Evolutionary conservation across 2,113 vertebrate species (phyloP).

Genomic region (Cyanocitta stelleri): DNA sequence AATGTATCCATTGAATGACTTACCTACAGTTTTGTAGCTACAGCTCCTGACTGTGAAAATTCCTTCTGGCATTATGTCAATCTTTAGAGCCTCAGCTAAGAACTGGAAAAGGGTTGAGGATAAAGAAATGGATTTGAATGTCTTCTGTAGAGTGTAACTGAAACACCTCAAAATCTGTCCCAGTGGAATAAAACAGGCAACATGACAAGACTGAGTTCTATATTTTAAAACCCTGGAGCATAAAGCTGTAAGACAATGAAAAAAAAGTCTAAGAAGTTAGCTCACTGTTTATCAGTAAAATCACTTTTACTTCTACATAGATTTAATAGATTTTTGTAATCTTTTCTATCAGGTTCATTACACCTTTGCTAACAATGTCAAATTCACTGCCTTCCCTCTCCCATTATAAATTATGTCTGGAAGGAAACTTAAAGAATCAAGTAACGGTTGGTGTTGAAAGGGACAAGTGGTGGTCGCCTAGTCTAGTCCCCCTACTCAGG

Average conservation of each 20-base stretch:
- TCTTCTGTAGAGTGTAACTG: neutral
- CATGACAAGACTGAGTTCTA: neutral
- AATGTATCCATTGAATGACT: neutral
- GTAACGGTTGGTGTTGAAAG: neutral
- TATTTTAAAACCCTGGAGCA: neutral
- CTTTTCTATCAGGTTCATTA: neutral
- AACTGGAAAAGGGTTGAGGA: neutral
- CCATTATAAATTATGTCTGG: neutral
- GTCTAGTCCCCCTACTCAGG: neutral
- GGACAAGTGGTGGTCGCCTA: neutral
- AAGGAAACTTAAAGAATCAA: neutral
- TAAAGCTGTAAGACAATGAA: neutral
- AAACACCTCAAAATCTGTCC: neutral
- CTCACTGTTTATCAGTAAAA: neutral
- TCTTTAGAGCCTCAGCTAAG: neutral
- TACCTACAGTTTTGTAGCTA: neutral
- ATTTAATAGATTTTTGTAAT: neutral
- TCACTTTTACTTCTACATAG: neutral
- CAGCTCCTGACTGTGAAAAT: neutral
- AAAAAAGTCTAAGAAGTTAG: neutral
- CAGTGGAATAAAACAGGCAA: neutral
- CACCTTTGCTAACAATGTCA: neutral
- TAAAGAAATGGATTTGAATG: neutral
- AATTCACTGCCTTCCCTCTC: neutral
- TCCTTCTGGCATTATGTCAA: neutral